phyloP scores from a whole-genome alignment of 2,797 vertebrate genomes.

The Eremophila alpestris region DNA sequence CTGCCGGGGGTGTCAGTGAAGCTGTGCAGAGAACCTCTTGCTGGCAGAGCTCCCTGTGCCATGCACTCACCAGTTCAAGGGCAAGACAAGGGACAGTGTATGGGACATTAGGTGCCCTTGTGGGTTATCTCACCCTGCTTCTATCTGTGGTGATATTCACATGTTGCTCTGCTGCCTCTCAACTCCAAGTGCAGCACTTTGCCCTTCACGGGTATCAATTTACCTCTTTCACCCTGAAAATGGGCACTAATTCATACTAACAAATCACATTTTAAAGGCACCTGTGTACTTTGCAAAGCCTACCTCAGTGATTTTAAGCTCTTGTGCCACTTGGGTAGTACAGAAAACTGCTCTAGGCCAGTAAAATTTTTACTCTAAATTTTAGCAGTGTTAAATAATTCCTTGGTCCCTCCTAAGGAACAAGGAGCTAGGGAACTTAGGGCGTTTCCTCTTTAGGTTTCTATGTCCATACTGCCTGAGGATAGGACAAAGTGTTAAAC shows the following conservation, averaged over 20 bases:
- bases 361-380: neutral
- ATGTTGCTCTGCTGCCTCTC: neutral
- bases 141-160: neutral
- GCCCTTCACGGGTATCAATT: neutral
- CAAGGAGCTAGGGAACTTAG: neutral
- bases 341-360: constrained; percentile 4
- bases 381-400: constrained; percentile 27
- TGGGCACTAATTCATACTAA: neutral
- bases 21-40: neutral
- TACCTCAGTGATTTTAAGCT: neutral
- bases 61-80: neutral
- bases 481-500: neutral
- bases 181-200: neutral
- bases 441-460: neutral
- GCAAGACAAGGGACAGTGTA: neutral
- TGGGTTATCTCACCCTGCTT: neutral
- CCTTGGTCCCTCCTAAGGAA: neutral
- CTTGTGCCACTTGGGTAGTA: neutral
- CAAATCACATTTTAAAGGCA: neutral
- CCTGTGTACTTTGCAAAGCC: neutral
- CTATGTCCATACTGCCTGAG: neutral
- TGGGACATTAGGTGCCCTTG: neutral
- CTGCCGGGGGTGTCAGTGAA: rapidly evolving
- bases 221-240: neutral
- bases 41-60: neutral